Evolutionary conservation across 2,113 vertebrate genomes (phyloP).

Genomic region (Diphyllodes magnificus): DNA sequence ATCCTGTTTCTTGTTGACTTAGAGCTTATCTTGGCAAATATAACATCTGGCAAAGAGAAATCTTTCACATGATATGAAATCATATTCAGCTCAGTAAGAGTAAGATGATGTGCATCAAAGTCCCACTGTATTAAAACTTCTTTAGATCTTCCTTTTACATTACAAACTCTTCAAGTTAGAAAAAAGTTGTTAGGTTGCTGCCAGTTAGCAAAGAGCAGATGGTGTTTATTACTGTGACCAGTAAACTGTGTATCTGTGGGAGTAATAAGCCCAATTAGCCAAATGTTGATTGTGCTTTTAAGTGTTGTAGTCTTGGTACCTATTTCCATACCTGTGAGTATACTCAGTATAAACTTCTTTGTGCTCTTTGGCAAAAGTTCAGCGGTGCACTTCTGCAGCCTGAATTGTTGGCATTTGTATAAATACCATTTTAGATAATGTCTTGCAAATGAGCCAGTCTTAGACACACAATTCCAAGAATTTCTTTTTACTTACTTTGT

Average conservation of each 20-base stretch:
- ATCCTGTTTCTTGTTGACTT: background rate
- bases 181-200: background rate
- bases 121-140: background rate
- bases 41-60: background rate
- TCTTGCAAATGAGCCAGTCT: background rate
- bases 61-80: background rate
- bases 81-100: background rate
- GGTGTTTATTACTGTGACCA: constrained; percentile 39
- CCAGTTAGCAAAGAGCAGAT: constrained; percentile 44
- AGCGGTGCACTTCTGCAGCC: background rate
- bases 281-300: constrained; percentile 44
- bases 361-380: background rate
- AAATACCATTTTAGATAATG: background rate
- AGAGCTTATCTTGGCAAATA: background rate
- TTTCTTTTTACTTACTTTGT: background rate
- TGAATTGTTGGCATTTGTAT: background rate
- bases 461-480: background rate
- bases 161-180: background rate
- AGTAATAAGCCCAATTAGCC: constrained; percentile 33
- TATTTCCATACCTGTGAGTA: constrained; percentile 18
- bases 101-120: background rate
- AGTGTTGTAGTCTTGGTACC: background rate
- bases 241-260: constrained; percentile 13
- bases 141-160: background rate
- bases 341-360: background rate